Evolutionary conservation across 2,113 vertebrate genomes (phyloP).

Genomic region (Phylloscopus whistleri): DNA sequence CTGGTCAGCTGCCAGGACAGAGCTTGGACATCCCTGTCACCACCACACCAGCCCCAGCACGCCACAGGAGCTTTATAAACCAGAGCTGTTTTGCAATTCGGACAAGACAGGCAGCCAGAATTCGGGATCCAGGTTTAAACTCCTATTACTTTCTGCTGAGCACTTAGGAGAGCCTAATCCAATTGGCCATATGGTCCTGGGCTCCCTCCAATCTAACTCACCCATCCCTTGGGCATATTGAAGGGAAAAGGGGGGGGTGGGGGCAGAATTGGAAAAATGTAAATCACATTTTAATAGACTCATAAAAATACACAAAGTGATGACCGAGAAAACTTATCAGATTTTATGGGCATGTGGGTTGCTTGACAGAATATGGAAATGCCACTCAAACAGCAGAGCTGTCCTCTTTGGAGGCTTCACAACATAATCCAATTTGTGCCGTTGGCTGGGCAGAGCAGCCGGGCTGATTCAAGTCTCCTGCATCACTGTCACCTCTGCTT

Average conservation of each 20-base stretch:
- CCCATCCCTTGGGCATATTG: conserved; percentile 22
- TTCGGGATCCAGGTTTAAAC: conserved; percentile 7
- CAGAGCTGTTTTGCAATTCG: not conserved
- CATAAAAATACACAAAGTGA: conserved; percentile 66
- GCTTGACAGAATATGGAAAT: conserved; percentile 51
- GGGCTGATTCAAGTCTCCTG: not conserved
- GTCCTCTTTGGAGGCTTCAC: not conserved
- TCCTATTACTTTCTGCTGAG: conserved; percentile 15
- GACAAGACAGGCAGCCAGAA: not conserved
- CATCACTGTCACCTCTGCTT: conserved; percentile 21
- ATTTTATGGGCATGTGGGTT: conserved; percentile 43
- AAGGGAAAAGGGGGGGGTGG: not conserved
- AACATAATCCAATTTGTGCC: conserved; percentile 2
- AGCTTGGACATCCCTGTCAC: not conserved
- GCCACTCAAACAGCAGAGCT: conserved; percentile 37
- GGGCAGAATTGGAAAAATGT: conserved; percentile 49
- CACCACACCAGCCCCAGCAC: fast-evolving
- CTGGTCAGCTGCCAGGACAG: not conserved
- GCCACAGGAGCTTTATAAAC: not conserved
- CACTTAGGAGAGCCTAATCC: conserved; percentile 49
- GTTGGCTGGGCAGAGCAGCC: not conserved
- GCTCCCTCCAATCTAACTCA: conserved; percentile 49
- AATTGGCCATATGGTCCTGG: conserved; percentile 58
- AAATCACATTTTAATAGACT: conserved; percentile 68
- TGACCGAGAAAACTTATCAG: conserved; percentile 55